phyloP scores from a whole-genome alignment of 2,113 vertebrate species.

The Theristicus caerulescens region DNA sequence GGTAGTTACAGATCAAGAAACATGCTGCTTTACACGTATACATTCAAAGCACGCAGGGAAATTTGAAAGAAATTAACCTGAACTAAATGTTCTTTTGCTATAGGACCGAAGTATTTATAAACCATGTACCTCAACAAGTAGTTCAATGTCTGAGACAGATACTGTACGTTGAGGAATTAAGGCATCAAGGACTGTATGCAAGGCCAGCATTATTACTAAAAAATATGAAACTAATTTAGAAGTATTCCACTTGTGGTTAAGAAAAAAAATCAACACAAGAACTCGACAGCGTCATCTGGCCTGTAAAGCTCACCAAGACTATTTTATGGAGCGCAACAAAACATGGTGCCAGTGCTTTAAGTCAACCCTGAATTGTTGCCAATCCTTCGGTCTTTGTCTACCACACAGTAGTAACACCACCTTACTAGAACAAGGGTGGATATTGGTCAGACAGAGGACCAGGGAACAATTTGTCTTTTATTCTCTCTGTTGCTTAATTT shows the following conservation, averaged over 20 bases:
- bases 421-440: no score
- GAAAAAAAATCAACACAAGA: neutral
- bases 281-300: neutral
- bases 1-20: neutral
- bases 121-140: neutral
- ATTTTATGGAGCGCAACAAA: neutral
- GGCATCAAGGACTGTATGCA: neutral
- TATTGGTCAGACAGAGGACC: neutral
- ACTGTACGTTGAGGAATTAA: neutral
- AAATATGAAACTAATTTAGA: neutral
- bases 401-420: fast-evolving
- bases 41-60: neutral
- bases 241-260: neutral
- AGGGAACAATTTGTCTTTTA: neutral
- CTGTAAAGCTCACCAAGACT: neutral
- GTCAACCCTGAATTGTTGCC: neutral
- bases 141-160: neutral
- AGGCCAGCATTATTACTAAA: neutral
- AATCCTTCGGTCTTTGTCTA: neutral
- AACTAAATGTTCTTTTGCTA: neutral
- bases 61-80: neutral
- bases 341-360: neutral
- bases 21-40: neutral
- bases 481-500: neutral
- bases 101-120: neutral